A percentile compares a stretch with the other conserved stretches of the same genome.
Evolutionary conservation across 2,888 invertebrate species (phyloP).

Genomic region (Hermaeophaga mercurialis): DNA sequence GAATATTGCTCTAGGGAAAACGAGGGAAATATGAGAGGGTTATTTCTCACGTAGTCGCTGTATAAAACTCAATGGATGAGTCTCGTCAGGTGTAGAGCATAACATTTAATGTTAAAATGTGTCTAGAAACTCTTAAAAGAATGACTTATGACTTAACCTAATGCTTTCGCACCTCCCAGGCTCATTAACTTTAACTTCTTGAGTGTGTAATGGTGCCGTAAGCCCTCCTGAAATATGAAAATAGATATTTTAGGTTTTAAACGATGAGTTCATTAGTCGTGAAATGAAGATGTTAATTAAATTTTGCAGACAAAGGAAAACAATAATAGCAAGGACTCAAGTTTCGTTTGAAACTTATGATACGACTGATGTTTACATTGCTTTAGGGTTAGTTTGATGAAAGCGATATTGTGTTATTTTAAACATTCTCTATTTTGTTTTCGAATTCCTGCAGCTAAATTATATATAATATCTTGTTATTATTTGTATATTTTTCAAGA

Average conservation of each 20-base stretch:
- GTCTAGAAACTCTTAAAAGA: conserved; percentile 36
- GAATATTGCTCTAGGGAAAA: conserved; percentile 54
- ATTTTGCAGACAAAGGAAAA: conserved; percentile 20
- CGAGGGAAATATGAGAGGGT: conserved; percentile 53
- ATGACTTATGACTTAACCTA: conserved; percentile 31
- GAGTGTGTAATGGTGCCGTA: conserved; percentile 26
- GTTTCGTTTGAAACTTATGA: conserved; percentile 12
- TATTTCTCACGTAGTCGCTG: conserved; percentile 51
- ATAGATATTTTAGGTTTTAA: conserved; percentile 29
- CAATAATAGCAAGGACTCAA: conserved; percentile 12
- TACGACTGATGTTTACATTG: background rate
- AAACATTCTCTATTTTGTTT: conserved; percentile 1
- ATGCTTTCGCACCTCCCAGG: conserved; percentile 28
- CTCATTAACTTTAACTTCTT: conserved; percentile 33
- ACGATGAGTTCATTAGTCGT: conserved; percentile 21
- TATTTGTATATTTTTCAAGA: too few species aligned
- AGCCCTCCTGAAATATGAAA: conserved; percentile 36
- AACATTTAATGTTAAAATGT: conserved; percentile 48
- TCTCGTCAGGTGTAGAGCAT: conserved; percentile 51
- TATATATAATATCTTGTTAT: too few species aligned
- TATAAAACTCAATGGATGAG: conserved; percentile 53
- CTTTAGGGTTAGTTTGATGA: background rate
- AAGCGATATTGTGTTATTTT: conserved; percentile 8
- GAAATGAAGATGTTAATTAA: conserved; percentile 24
- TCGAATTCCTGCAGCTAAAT: too few species aligned